Evolutionary conservation across 2,113 vertebrate species (phyloP).

Genomic region (Mastomys coucha): DNA sequence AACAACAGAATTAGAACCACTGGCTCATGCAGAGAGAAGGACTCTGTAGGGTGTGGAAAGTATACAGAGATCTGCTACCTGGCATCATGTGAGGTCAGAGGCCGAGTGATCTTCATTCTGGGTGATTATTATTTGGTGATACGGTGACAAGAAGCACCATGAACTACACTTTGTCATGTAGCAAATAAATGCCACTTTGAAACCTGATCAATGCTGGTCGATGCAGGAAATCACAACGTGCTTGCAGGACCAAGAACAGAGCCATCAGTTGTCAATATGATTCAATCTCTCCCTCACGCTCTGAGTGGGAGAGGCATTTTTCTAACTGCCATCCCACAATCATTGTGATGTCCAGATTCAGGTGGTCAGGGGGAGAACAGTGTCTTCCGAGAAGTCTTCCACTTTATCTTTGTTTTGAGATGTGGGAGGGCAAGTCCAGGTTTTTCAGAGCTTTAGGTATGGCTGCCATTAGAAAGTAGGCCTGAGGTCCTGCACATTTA

Average conservation of each 20-base stretch:
- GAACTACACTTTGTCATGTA: conserved; percentile 12
- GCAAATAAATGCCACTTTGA: conserved; percentile 17
- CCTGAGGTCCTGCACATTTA: not conserved
- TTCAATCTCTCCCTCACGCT: conserved; percentile 31
- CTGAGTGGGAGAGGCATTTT: not conserved
- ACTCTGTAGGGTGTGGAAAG: not conserved
- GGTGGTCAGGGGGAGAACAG: not conserved
- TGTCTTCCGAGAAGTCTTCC: not conserved
- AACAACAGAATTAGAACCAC: not conserved
- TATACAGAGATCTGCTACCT: not conserved
- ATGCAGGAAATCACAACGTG: not conserved
- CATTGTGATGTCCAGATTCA: not conserved
- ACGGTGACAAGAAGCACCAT: not conserved
- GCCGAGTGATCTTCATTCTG: not conserved
- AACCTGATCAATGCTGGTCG: not conserved
- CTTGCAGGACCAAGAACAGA: not conserved
- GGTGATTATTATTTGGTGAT: not conserved
- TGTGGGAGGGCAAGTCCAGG: not conserved
- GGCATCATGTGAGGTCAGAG: not conserved
- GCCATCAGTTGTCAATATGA: not conserved
- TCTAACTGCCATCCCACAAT: not conserved
- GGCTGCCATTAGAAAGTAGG: not conserved
- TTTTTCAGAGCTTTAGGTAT: not conserved
- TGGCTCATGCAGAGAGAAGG: not conserved
- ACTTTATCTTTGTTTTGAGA: not conserved